Conservation (phyloP, 1,140 invertebrate species). For the Drosophila oshimai region DNA sequence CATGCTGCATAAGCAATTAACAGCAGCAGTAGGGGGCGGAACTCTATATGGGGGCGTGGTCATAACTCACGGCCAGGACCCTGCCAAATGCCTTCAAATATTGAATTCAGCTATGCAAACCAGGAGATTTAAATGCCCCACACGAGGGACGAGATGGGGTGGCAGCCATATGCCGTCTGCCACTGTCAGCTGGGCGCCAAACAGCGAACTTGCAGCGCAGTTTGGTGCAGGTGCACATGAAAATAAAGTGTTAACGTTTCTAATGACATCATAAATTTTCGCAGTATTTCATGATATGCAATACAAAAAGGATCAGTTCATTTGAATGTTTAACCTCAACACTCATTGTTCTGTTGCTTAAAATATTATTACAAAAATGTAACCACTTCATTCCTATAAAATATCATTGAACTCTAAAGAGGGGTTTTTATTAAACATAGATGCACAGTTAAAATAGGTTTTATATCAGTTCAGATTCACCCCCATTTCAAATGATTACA, state of each 20-base stretch:
- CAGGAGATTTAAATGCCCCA: constrained; percentile 20
- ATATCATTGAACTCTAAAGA: too few relatives aligned
- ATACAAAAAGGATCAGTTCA: too few relatives aligned
- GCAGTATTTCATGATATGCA: too few relatives aligned
- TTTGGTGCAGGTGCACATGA: background rate
- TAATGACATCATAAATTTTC: too few relatives aligned
- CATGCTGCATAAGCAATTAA: constrained; percentile 74
- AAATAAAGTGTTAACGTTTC: too few relatives aligned
- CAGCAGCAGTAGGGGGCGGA: constrained; percentile 32
- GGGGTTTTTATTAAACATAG: too few relatives aligned
- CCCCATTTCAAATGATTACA: background rate
- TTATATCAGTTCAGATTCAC: background rate
- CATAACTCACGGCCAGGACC: constrained; percentile 47
- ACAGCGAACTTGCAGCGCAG: constrained; percentile 40
- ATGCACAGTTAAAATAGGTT: too few relatives aligned
- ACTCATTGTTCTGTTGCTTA: too few relatives aligned
- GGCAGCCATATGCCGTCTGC: constrained; percentile 57
- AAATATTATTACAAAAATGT: too few relatives aligned
- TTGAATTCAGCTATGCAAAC: constrained; percentile 62
- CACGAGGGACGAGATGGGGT: background rate
- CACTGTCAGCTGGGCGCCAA: constrained; percentile 63
- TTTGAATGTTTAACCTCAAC: too few relatives aligned
- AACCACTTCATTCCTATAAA: too few relatives aligned
- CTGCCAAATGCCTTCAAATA: constrained; percentile 56
- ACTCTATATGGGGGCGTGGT: constrained; percentile 29